Evolutionary conservation across 2,888 invertebrate species (phyloP).

Genomic region (Acleris holmiana): DNA sequence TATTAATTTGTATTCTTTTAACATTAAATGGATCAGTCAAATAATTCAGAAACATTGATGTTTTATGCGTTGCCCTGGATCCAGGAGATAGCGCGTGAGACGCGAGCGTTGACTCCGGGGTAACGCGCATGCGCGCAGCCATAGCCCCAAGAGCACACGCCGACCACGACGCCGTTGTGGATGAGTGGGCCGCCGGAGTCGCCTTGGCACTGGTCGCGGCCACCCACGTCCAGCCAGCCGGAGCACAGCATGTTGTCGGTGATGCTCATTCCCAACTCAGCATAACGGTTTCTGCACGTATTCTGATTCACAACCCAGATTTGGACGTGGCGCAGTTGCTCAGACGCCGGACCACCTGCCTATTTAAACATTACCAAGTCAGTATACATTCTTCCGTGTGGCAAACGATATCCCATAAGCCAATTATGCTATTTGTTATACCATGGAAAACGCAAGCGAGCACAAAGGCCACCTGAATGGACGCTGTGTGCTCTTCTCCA

Average conservation of each 20-base stretch:
- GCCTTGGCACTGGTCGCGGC: constrained; percentile 39
- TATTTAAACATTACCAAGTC: no score
- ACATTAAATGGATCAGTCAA: no score
- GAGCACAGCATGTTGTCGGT: constrained; percentile 46
- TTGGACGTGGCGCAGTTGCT: constrained; percentile 55
- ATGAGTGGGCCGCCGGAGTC: constrained; percentile 62
- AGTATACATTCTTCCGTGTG: no score
- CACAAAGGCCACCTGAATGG: no score
- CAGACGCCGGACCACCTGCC: constrained; percentile 30
- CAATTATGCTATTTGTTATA: no score
- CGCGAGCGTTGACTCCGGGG: constrained; percentile 56
- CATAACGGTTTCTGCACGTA: constrained; percentile 49
- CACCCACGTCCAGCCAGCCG: constrained; percentile 42
- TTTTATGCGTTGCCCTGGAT: constrained; percentile 50
- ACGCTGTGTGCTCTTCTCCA: no score
- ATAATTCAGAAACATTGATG: no score
- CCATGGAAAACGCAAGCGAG: no score
- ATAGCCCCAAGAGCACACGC: constrained; percentile 55
- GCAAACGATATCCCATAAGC: no score
- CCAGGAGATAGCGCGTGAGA: constrained; percentile 52
- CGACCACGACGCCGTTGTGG: constrained; percentile 53
- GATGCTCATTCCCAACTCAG: constrained; percentile 36
- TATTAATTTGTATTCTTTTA: no score
- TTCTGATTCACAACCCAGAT: constrained; percentile 51
- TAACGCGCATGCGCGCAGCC: constrained; percentile 48